These are phyloP conservation scores for Erebia ligea DNA, from an alignment of 2,888 invertebrate species.

Conservation along the genomic window DNA sequence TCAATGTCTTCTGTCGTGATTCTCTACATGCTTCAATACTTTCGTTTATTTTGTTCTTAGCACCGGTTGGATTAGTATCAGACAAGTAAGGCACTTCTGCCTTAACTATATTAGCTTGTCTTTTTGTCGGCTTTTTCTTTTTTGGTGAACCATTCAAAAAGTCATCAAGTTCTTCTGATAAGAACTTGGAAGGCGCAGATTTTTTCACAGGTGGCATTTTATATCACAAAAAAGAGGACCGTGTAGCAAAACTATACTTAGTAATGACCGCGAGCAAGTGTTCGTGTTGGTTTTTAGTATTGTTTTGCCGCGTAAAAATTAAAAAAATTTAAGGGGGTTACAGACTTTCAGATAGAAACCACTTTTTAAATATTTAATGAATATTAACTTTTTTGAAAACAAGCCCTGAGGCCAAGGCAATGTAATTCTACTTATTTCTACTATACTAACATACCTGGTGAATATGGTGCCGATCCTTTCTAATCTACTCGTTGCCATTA, in stretches of 20 bases:
- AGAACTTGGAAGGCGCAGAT: constrained; percentile 56
- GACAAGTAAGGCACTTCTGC: constrained; percentile 48
- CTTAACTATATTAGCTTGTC: constrained; percentile 46
- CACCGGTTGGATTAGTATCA: constrained; percentile 46
- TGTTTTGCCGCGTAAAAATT: not conserved
- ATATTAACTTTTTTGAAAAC: not conserved
- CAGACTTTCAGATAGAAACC: not conserved
- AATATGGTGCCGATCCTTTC: constrained; percentile 90
- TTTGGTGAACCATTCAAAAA: constrained; percentile 58
- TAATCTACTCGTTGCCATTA: constrained; percentile 87
- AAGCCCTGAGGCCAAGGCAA: constrained; percentile 2
- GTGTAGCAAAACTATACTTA: not conserved
- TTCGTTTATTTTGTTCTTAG: constrained; percentile 58
- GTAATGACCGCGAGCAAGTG: no score
- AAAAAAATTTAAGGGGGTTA: not conserved
- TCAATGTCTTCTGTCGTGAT: constrained; percentile 61
- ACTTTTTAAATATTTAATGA: not conserved
- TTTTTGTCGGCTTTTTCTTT: constrained; percentile 55
- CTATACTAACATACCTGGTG: constrained; percentile 78
- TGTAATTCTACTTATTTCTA: not conserved
- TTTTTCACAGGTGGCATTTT: constrained; percentile 60
- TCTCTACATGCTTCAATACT: constrained; percentile 56
- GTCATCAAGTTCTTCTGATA: constrained; percentile 58
- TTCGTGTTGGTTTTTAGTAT: no score
- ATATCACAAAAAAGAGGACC: not conserved